A percentile compares a stretch with the other conserved stretches of the same genome.
Conservation (phyloP, 2,888 invertebrate species). For the Mongoloraphidia duomilia region DNA sequence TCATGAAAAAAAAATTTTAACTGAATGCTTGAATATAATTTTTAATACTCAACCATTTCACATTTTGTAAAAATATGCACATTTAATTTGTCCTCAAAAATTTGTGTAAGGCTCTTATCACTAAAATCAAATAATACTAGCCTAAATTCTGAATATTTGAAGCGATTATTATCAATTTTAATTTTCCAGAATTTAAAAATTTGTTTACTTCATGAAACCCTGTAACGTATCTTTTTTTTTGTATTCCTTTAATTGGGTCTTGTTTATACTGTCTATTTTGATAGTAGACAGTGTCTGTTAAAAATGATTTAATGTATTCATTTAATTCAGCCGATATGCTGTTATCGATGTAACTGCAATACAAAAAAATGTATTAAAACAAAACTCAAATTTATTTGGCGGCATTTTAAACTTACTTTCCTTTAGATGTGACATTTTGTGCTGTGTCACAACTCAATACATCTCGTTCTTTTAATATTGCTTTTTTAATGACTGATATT, state of each 20-base stretch:
- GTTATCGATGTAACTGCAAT: conserved; percentile 41
- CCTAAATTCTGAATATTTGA: conserved; percentile 40
- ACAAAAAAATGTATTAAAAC: not conserved
- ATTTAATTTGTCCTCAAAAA: not conserved
- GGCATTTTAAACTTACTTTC: no score
- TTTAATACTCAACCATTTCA: no score
- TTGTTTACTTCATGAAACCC: conserved; percentile 47
- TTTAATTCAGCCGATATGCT: conserved; percentile 39
- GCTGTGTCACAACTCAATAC: not conserved
- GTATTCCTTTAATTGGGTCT: conserved; percentile 40
- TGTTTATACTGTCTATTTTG: conserved; percentile 44
- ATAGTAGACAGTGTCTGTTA: conserved; percentile 41
- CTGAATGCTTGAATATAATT: no score
- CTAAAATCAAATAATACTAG: conserved; percentile 9
- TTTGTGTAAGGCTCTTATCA: not conserved
- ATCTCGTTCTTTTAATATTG: conserved; percentile 10
- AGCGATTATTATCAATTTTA: conserved; percentile 45
- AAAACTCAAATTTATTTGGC: not conserved
- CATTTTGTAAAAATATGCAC: not conserved
- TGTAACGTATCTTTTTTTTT: conserved; percentile 40
- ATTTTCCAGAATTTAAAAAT: conserved; percentile 38
- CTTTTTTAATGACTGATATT: conserved; percentile 17
- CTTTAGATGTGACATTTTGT: no score
- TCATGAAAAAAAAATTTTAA: no score
- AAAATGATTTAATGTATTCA: conserved; percentile 30